Evolutionary conservation across 2,113 vertebrate genomes (phyloP).

Genomic region (Tylochromis polylepis): DNA sequence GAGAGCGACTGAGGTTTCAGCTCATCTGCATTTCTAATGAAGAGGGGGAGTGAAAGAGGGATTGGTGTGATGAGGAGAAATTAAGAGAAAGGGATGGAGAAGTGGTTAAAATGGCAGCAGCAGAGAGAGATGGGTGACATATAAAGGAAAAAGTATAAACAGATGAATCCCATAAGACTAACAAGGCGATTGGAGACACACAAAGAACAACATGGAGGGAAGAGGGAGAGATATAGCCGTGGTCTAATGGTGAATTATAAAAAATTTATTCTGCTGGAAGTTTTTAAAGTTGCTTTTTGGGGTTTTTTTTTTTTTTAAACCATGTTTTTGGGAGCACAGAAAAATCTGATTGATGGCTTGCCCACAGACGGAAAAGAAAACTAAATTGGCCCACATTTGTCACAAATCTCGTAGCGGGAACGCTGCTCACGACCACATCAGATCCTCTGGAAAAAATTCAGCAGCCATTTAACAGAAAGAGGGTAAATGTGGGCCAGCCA

Average conservation of each 20-base stretch:
- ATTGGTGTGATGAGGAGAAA: background rate
- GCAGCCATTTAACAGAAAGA: background rate
- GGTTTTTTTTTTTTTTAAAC: background rate
- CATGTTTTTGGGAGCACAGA: constrained; percentile 1
- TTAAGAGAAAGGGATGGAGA: background rate
- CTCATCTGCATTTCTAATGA: constrained; percentile 60
- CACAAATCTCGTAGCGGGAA: constrained; percentile 3
- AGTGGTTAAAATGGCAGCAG: background rate
- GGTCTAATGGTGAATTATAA: constrained; percentile 25
- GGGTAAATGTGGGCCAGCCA: background rate
- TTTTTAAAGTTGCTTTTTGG: background rate
- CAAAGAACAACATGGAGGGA: background rate
- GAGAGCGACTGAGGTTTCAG: background rate
- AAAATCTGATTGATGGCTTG: constrained; percentile 49
- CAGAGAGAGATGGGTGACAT: background rate
- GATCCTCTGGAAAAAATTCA: background rate
- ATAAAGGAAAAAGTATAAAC: background rate
- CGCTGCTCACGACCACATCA: constrained; percentile 6
- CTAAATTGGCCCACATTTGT: constrained; percentile 46
- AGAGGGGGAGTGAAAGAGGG: background rate
- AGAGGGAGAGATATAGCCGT: background rate
- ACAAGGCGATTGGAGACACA: background rate
- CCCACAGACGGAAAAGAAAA: constrained; percentile 24
- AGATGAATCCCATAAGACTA: background rate
- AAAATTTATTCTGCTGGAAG: constrained; percentile 42